Base-by-base conservation (phyloP, 2,113 vertebrate genomes). In the Myodes glareolus region DNA sequence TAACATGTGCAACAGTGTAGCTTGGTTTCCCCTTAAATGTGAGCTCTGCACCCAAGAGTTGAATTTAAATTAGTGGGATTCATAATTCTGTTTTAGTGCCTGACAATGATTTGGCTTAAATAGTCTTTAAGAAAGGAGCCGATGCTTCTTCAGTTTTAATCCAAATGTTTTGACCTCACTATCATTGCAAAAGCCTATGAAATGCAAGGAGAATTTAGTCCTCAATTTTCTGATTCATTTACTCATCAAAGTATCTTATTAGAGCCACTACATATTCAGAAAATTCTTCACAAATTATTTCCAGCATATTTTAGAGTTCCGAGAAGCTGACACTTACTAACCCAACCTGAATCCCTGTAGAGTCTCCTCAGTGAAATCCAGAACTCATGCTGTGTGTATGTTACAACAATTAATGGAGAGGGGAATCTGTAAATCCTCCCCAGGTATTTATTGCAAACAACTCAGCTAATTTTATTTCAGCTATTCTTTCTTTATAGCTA, bases 181-280 rank as follows among this genome's bases (percentile, higher is more conserved):
- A 73, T 97, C 90, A 96, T 23, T 88, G 61, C 12, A 96, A 90
- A 96, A 97, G 95, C 94, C 45, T 96, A 81, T 65, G 21, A 92
- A 97, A 96, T n/a, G 29, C 78, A 91, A 92, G 94, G 73, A 97
- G 94, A 96, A 94, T 97, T 96, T 96, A 97, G 75, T 92, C 84
- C 39, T 94, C 80, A 95, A 98, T 97, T 98, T 98, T 98, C 93
- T 97, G 98, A 97, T 97, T 97, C 98, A 98, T 97, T 98, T 97
- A 88, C 88, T 95, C 95, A 91, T 97, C 97, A 97, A 92, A 90
- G 52, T 93, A 94, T 92, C 85, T 95, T 91, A 96, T 97, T 97
- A 98, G 95, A 97, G 89, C 29, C 86, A 95, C 92, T 97, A 92
- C 94, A 77, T 95, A 95, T 94, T 97, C 95, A 97, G 82, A 94